Base-by-base conservation (phyloP, 2,113 vertebrate genomes). In the Leptocoma aspasia region DNA sequence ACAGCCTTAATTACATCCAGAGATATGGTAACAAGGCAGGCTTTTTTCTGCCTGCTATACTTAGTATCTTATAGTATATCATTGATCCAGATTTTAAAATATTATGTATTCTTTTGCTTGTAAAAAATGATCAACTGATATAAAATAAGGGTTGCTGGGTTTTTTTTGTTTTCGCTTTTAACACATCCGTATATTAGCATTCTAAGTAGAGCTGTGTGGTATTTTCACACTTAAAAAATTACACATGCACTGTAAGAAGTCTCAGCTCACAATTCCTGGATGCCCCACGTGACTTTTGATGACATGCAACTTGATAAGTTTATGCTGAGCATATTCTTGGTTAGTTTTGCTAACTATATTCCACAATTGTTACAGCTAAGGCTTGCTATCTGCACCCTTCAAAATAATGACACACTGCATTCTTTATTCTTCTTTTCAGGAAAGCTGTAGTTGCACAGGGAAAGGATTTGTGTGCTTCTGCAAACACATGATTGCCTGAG, bases 1-100 rank as follows among this genome's bases (percentile, higher is more conserved):
- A 86, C 84, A 83, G 71, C 57, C 56, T 94, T 95, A 95, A 84
- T 96, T 95, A 92, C 52, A 77, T 86, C 33, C 90, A 92, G 70
- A 87, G 70, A 92, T 56, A 78, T 1, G n/a, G 63, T 79, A 95
- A 86, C 42, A 82, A 94, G 60, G 31, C 24, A 75, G 66, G 26
- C n/a, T 82, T 97, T 91, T 70, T 95, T 64, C 71, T 96, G 72
- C 68, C 39, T 93, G 35, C 52, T 52, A 68, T 50, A 54, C 14
- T 92, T 92, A 80, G 37, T 77, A 70, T 81, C 41, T 94, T 87
- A 27, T 24, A 92, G 45, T 70, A 79, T 84, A 73, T 35, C 6
- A 50, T 31, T 92, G 91, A 93, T 83, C 19, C 20, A 79, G 52
- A 76, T 88, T 90, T 57, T 85, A 6, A 60, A 95, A 91, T 81